A percentile compares a stretch with the other conserved stretches of the same genome.
Conservation (phyloP, 1,140 invertebrate genomes). For the Macrobrachium nipponense region DNA sequence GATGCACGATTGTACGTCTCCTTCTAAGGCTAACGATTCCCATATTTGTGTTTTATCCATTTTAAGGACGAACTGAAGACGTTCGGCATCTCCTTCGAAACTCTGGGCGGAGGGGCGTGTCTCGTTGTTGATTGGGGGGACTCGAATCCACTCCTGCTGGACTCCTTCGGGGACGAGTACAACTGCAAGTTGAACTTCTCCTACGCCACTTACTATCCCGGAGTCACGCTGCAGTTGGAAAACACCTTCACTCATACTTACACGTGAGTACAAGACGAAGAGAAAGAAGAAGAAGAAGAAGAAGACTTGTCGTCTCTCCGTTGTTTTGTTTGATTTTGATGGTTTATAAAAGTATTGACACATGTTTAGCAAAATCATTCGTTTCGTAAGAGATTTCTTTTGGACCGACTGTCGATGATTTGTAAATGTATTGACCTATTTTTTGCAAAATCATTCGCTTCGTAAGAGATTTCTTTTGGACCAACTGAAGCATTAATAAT, state of each 20-base stretch:
- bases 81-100: constrained; percentile 65
- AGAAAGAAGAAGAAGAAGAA: no score
- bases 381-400: not conserved
- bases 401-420: no score
- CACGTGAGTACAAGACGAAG: constrained; percentile 36
- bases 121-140: constrained; percentile 69
- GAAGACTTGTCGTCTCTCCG: not conserved
- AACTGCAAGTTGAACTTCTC: constrained; percentile 51
- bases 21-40: not conserved
- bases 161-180: constrained; percentile 52
- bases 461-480: no score
- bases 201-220: constrained; percentile 38
- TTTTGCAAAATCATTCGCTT: not conserved
- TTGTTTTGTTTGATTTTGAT: not conserved
- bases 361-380: not conserved
- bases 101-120: constrained; percentile 67
- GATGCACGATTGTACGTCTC: not conserved
- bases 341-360: not conserved
- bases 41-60: not conserved
- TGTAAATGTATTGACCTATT: not conserved
- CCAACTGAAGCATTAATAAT: no score
- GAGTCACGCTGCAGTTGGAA: constrained; percentile 11
- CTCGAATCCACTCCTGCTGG: constrained; percentile 46
- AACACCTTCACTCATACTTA: constrained; percentile 56
- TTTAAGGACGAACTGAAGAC: constrained; percentile 45